Percentiles rank a stretch among this genome's conserved stretches.
Evolutionary conservation across 2,113 vertebrate species (phyloP).

Genomic region (Tragelaphus imberbis): DNA sequence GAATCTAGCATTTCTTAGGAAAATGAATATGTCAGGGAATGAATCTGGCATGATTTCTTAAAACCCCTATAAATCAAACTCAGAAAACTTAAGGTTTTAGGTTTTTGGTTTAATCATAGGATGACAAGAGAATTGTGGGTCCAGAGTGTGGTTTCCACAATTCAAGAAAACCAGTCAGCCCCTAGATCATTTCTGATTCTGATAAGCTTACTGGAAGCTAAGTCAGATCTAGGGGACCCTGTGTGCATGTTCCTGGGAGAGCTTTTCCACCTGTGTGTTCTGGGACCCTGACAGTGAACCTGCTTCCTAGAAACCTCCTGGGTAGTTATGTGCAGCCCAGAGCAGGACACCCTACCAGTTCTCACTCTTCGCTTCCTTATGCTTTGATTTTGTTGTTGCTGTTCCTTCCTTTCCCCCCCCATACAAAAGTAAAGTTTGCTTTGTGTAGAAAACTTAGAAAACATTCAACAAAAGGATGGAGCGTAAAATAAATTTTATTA

Average conservation of each 20-base stretch:
- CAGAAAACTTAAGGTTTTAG: neutral
- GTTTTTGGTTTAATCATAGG: neutral
- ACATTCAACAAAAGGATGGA: neutral
- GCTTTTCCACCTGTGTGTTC: neutral
- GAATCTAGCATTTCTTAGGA: neutral
- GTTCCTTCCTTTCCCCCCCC: rapidly evolving
- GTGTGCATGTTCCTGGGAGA: neutral
- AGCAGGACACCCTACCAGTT: neutral
- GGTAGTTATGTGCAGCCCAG: neutral
- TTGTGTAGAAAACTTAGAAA: neutral
- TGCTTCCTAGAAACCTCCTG: neutral
- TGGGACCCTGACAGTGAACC: neutral
- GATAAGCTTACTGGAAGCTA: neutral
- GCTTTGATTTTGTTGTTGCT: neutral
- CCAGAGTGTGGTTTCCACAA: neutral
- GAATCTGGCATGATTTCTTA: neutral
- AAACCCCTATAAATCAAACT: neutral
- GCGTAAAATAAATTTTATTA: neutral
- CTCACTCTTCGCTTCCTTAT: neutral
- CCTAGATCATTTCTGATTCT: neutral
- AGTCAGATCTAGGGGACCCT: neutral
- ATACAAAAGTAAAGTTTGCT: neutral
- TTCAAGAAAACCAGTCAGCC: neutral
- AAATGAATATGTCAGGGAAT: neutral
- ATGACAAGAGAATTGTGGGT: neutral